phyloP scores from a whole-genome alignment of 2,888 invertebrate species.

The Dryomyza anilis region DNA sequence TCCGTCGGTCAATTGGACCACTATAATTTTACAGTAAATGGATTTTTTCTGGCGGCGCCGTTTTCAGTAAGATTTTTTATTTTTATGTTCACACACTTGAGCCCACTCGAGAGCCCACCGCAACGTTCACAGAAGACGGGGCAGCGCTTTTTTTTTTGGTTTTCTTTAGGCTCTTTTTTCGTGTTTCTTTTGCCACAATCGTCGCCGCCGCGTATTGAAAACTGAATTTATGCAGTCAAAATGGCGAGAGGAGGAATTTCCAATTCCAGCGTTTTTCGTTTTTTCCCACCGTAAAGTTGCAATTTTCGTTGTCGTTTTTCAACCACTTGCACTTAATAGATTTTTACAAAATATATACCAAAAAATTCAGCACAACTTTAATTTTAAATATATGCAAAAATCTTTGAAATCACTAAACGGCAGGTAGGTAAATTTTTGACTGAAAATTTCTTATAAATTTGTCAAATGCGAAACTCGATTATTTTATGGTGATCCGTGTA shows the following conservation, averaged over 20 bases:
- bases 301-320: conserved; percentile 47
- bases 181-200: too few relatives aligned
- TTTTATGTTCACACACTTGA: too few relatives aligned
- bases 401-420: too few relatives aligned
- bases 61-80: too few relatives aligned
- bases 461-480: conserved; percentile 26
- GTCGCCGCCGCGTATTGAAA: conserved; percentile 22
- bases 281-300: conserved; percentile 43
- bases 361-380: conserved; percentile 47
- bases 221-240: conserved; percentile 46
- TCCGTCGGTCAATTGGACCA: too few relatives aligned
- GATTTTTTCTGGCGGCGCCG: too few relatives aligned
- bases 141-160: conserved; percentile 14
- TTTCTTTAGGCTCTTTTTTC: conserved; percentile 19
- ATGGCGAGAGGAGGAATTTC: conserved; percentile 54
- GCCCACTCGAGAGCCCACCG: not conserved
- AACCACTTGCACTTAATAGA: conserved; percentile 42
- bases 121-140: not conserved
- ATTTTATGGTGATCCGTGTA: conserved; percentile 8
- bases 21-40: too few relatives aligned
- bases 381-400: too few relatives aligned
- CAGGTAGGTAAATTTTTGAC: too few relatives aligned
- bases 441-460: conserved; percentile 37
- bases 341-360: conserved; percentile 44
- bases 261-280: conserved; percentile 51